These are phyloP conservation scores for Macquaria ambigua DNA, from an alignment of 2,113 vertebrate genomes.

Conservation along the genomic window DNA sequence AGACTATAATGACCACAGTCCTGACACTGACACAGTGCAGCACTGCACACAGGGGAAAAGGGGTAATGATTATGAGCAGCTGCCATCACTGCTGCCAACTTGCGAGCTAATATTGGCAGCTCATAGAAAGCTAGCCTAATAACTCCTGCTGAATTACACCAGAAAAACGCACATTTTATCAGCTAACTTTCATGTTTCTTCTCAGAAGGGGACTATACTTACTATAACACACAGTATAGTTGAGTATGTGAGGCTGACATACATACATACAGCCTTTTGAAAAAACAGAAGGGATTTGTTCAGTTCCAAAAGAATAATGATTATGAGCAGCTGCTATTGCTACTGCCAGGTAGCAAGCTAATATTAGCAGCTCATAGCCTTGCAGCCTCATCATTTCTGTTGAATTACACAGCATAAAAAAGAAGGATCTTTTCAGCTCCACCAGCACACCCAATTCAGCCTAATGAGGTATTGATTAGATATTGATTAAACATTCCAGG, in stretches of 20 bases:
- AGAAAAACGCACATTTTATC: fast-evolving
- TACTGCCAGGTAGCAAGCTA: neutral
- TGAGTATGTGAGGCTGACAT: neutral
- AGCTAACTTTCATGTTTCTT: neutral
- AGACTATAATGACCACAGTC: neutral
- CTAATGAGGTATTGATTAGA: conserved; percentile 34
- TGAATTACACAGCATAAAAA: neutral
- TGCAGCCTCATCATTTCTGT: neutral
- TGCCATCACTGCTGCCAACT: neutral
- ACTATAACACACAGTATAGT: neutral
- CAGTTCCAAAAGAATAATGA: neutral
- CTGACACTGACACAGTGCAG: conserved; percentile 31
- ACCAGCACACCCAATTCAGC: neutral
- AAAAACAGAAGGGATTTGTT: neutral
- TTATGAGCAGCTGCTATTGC: neutral
- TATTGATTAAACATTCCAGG: conserved; percentile 23
- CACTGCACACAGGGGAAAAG: neutral
- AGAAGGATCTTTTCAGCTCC: conserved; percentile 1
- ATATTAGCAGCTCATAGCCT: neutral
- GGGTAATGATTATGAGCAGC: neutral
- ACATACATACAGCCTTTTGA: neutral
- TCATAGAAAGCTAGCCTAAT: neutral
- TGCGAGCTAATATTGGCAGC: neutral
- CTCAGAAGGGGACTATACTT: neutral
- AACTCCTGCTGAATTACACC: neutral